Percentiles rank a stretch among this genome's conserved stretches.
Conservation (phyloP, 2,797 vertebrate species). For the Austrolebias charrua region DNA sequence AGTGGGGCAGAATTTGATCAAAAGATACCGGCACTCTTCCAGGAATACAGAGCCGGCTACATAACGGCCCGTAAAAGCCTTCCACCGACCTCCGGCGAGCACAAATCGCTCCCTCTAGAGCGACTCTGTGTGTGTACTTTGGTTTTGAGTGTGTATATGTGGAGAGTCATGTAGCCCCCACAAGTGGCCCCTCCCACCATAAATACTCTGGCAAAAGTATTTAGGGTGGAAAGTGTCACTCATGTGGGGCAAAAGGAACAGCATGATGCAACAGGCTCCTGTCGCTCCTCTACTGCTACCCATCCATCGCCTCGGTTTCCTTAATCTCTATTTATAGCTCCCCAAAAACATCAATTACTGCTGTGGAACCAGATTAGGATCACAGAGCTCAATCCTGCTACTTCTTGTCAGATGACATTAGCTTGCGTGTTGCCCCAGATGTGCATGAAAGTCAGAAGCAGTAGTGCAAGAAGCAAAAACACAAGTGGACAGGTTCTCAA, state of each 20-base stretch:
- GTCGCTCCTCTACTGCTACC: slow-evolving; percentile 19
- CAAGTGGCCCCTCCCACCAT: slow-evolving; percentile 53
- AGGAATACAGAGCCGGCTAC: slow-evolving; percentile 67
- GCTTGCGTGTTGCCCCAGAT: neutral
- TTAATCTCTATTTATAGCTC: slow-evolving; percentile 14
- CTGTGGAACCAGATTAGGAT: slow-evolving; percentile 29
- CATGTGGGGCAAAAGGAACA: slow-evolving; percentile 49
- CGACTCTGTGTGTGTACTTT: slow-evolving; percentile 62
- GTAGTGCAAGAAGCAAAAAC: slow-evolving; percentile 2
- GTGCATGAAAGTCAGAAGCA: neutral
- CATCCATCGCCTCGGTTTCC: slow-evolving; percentile 2
- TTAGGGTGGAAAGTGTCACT: too few species aligned
- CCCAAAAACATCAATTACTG: slow-evolving; percentile 36
- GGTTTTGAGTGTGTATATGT: slow-evolving; percentile 56
- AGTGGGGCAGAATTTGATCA: slow-evolving; percentile 80
- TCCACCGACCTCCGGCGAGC: slow-evolving; percentile 55
- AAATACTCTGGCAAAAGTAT: slow-evolving; percentile 42
- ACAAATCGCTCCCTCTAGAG: slow-evolving; percentile 72
- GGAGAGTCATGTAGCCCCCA: slow-evolving; percentile 51
- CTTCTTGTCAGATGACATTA: slow-evolving; percentile 12
- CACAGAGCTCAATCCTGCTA: slow-evolving; percentile 7
- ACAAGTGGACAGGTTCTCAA: slow-evolving; percentile 12
- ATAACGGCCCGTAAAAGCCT: slow-evolving; percentile 76
- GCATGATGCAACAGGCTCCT: slow-evolving; percentile 56
- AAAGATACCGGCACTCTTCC: slow-evolving; percentile 73